Evolutionary conservation across 2,797 vertebrate genomes (phyloP).

Genomic region (Austrolebias charrua): DNA sequence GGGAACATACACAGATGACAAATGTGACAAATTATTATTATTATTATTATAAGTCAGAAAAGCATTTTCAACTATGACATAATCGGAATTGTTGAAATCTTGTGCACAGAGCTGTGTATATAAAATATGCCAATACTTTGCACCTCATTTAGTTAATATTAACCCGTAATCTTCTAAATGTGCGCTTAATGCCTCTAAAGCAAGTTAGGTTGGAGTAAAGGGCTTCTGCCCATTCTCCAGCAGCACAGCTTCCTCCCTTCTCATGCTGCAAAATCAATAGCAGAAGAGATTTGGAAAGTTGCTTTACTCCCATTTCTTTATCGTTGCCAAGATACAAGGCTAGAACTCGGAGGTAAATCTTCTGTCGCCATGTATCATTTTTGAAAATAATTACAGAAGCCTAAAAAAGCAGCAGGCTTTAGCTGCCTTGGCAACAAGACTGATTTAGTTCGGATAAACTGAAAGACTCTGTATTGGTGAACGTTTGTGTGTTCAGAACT

Average conservation of each 20-base stretch:
- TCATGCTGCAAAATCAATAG: constrained; percentile 52
- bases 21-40: too few relatives aligned
- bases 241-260: constrained; percentile 34
- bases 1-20: too few relatives aligned
- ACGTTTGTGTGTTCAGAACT: constrained; percentile 31
- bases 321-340: constrained; percentile 69
- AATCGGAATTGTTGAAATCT: not conserved
- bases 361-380: constrained; percentile 36
- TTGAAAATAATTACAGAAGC: constrained; percentile 32
- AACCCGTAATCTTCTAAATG: constrained; percentile 31
- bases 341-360: constrained; percentile 40
- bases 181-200: constrained; percentile 47
- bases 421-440: constrained; percentile 49
- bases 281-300: constrained; percentile 32
- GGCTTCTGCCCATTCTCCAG: constrained; percentile 48
- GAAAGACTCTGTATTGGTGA: constrained; percentile 14
- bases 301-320: constrained; percentile 32
- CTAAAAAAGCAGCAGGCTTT: constrained; percentile 30
- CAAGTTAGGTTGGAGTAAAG: constrained; percentile 49
- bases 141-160: constrained; percentile 52
- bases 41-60: not conserved
- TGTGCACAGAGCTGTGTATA: constrained; percentile 4
- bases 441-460: constrained; percentile 32
- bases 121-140: constrained; percentile 10
- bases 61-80: not conserved